Conservation (phyloP, 2,113 vertebrate species). For the Agelaius tricolor region DNA sequence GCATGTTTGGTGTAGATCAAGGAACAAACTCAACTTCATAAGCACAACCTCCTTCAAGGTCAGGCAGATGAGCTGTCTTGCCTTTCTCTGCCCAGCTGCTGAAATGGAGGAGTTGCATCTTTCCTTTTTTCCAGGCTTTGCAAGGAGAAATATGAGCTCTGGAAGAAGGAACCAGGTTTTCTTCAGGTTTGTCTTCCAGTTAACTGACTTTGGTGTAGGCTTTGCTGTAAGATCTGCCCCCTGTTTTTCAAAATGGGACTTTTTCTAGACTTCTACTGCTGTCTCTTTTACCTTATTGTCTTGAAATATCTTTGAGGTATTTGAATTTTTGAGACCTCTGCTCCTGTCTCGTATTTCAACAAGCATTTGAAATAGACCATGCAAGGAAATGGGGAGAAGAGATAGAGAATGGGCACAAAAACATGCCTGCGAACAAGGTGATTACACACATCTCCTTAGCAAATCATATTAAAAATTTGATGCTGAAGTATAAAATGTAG, state of each 20-base stretch:
- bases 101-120: accelerated
- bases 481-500: neutral
- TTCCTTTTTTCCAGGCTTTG: neutral
- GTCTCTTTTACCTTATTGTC: neutral
- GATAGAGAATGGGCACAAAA: neutral
- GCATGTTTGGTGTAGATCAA: neutral
- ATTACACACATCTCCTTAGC: neutral
- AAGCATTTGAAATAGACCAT: neutral
- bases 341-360: neutral
- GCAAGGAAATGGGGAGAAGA: neutral
- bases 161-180: neutral
- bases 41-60: neutral
- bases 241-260: neutral
- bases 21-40: neutral
- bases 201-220: neutral
- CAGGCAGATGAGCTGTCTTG: neutral
- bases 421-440: neutral
- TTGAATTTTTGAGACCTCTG: neutral
- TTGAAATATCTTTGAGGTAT: neutral
- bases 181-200: neutral
- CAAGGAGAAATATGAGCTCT: neutral
- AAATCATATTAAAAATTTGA: neutral
- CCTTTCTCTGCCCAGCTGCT: neutral
- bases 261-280: neutral
- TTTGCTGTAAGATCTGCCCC: neutral